phyloP scores from a whole-genome alignment of 2,113 vertebrate species.

The Ia io region DNA sequence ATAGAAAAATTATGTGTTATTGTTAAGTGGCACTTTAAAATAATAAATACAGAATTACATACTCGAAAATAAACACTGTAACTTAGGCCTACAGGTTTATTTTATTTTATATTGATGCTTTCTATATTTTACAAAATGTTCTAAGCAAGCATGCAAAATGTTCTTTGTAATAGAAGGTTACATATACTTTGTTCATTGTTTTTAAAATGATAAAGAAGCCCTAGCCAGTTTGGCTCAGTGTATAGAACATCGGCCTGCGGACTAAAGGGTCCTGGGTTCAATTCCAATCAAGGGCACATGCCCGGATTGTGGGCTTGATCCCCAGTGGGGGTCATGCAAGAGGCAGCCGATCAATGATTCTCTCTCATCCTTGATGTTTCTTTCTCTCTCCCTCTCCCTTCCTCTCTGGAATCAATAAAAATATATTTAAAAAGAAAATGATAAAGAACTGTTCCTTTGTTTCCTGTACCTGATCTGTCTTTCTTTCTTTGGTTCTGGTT shows the following conservation, averaged over 20 bases:
- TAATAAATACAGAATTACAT: neutral
- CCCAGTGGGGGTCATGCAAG: too few species aligned
- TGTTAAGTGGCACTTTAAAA: neutral
- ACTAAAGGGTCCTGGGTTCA: too few species aligned
- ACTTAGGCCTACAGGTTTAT: neutral
- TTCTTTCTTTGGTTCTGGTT: neutral
- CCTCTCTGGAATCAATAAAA: too few species aligned
- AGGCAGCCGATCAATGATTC: too few species aligned
- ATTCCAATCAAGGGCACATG: too few species aligned
- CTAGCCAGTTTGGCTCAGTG: too few species aligned
- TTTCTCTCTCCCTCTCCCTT: too few species aligned
- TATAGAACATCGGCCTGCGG: too few species aligned
- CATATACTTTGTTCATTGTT: neutral
- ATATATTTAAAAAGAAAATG: too few species aligned
- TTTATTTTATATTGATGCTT: neutral
- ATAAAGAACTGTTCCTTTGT: neutral
- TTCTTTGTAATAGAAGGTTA: neutral
- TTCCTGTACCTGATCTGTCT: neutral
- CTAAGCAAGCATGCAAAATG: neutral
- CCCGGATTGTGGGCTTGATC: too few species aligned
- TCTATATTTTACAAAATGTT: neutral
- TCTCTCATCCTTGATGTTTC: too few species aligned
- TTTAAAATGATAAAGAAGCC: neutral
- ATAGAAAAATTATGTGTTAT: neutral
- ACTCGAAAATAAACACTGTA: neutral